phyloP scores from a whole-genome alignment of 2,888 invertebrate species.

The Chrysomela aeneicollis region DNA sequence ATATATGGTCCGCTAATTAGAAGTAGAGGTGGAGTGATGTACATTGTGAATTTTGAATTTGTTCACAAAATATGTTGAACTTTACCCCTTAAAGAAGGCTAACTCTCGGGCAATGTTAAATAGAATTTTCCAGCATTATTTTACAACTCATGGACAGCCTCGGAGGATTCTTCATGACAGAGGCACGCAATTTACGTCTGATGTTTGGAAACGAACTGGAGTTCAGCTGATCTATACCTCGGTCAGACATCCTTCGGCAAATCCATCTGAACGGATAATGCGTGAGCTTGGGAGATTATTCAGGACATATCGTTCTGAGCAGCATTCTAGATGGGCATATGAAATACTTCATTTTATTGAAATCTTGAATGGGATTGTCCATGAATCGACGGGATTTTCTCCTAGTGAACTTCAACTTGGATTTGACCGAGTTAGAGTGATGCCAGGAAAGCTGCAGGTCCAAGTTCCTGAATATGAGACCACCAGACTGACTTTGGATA shows the following conservation, averaged over 20 bases:
- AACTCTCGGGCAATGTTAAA: background rate
- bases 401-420: too few relatives aligned
- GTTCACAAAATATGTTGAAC: background rate
- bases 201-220: background rate
- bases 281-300: background rate
- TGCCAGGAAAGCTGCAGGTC: too few relatives aligned
- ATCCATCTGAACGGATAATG: background rate
- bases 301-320: background rate
- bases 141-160: background rate
- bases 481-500: too few relatives aligned
- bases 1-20: slow-evolving; percentile 14
- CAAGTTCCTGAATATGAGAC: too few relatives aligned
- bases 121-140: background rate
- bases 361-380: too few relatives aligned
- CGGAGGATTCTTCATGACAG: background rate
- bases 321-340: background rate
- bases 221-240: background rate
- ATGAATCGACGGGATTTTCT: too few relatives aligned
- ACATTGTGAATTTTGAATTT: slow-evolving; percentile 51
- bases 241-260: background rate
- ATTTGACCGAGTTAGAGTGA: too few relatives aligned
- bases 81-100: background rate
- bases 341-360: too few relatives aligned
- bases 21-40: slow-evolving; percentile 49
- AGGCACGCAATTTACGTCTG: background rate